phyloP scores from a whole-genome alignment of 2,888 invertebrate genomes.

The Arctia plantaginis region DNA sequence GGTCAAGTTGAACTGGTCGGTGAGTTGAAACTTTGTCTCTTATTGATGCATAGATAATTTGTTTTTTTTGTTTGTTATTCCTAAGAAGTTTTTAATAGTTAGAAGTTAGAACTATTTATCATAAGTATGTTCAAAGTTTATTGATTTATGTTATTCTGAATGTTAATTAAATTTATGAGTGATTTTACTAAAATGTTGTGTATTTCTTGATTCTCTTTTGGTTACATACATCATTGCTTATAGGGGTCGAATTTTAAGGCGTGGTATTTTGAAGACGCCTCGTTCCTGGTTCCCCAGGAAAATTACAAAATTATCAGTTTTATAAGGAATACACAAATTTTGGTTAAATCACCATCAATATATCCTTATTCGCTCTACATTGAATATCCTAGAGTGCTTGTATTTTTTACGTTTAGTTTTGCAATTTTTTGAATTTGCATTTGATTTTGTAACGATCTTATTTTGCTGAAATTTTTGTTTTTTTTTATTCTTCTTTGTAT shows the following conservation, averaged over 20 bases:
- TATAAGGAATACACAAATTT: neutral
- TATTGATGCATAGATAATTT: neutral
- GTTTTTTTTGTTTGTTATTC: neutral
- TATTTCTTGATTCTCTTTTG: neutral
- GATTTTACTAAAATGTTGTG: neutral
- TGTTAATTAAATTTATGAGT: neutral
- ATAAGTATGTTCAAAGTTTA: neutral
- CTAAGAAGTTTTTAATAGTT: neutral
- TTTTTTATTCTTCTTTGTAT: neutral
- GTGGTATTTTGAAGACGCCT: too few species aligned
- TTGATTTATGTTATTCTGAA: neutral
- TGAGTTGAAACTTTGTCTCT: constrained; percentile 75
- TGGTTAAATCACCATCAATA: neutral
- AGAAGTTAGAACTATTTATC: neutral
- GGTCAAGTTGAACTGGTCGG: constrained; percentile 93
- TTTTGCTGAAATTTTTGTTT: neutral
- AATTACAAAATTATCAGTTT: too few species aligned
- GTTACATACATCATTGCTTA: neutral
- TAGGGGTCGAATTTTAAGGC: too few species aligned
- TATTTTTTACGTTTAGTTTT: too few species aligned
- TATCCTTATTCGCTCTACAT: too few species aligned
- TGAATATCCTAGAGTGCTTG: too few species aligned
- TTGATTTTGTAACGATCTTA: neutral
- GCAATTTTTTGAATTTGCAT: neutral
- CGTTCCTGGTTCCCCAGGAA: too few species aligned